phyloP scores from a whole-genome alignment of 2,888 invertebrate genomes.

The Crioceris asparagi region DNA sequence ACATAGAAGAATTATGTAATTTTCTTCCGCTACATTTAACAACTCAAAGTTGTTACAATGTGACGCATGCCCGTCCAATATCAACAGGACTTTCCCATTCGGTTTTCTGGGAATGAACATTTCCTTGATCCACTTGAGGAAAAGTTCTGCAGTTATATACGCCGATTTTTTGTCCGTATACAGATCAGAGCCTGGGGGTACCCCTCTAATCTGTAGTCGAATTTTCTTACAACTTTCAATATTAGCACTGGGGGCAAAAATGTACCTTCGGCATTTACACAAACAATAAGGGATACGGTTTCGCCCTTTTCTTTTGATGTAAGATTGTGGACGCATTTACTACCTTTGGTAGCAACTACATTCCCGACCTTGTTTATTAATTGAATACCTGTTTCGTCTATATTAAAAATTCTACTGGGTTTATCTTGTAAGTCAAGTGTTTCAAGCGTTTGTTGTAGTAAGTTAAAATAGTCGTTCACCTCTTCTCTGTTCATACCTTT shows the following conservation, averaged over 20 bases:
- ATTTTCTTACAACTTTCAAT: slow-evolving; percentile 16
- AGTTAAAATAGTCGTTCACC: slow-evolving; percentile 12
- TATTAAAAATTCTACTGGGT: slow-evolving; percentile 9
- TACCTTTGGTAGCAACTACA: slow-evolving; percentile 8
- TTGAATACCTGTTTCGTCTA: slow-evolving; percentile 14
- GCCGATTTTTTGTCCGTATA: slow-evolving; percentile 18
- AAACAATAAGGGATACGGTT: slow-evolving; percentile 7
- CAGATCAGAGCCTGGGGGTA: slow-evolving; percentile 15
- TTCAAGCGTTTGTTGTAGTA: slow-evolving; percentile 6
- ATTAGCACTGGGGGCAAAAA: slow-evolving; percentile 14
- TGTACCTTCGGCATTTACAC: slow-evolving; percentile 11
- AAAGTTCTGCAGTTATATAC: slow-evolving; percentile 14
- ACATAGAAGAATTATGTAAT: slow-evolving; percentile 23
- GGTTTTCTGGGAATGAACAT: slow-evolving; percentile 25
- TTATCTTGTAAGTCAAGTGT: slow-evolving; percentile 13
- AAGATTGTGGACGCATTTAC: slow-evolving; percentile 7
- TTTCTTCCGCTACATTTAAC: slow-evolving; percentile 14
- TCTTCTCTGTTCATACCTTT: slow-evolving; percentile 9
- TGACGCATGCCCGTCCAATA: slow-evolving; percentile 26
- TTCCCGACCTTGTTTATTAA: slow-evolving; percentile 9
- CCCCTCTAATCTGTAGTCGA: slow-evolving; percentile 11
- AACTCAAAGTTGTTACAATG: slow-evolving; percentile 16
- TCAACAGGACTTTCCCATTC: slow-evolving; percentile 21
- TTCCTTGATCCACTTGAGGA: slow-evolving; percentile 11
- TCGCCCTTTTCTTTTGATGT: slow-evolving; percentile 8